Base-by-base conservation (phyloP, 1,140 invertebrate species). In the Drosophila santomea region DNA sequence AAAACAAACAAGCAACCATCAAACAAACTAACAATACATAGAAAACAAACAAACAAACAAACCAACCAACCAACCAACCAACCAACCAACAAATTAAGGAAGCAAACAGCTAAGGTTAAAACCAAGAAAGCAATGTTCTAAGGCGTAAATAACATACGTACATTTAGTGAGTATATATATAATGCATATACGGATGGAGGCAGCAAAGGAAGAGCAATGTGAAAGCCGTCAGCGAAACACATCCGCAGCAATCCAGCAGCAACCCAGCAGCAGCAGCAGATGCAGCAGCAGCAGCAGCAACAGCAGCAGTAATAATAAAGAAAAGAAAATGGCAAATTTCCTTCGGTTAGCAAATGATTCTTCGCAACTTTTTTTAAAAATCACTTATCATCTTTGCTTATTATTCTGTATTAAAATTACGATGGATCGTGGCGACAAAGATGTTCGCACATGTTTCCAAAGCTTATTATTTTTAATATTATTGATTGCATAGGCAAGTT, bases 311-410 rank as follows among this genome's bases (percentile, higher is more conserved):
- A 58, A 32, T 36, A 55, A 48, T 17, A 60, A 10, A 52, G 23
- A 72, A 60, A 7, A 77, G 36, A 51, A 69, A 20, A 47, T 60
- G 74, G 73, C 77, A 80, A 25, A 75, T 80, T 80, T 80, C 77
- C 77, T 80, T 80, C 74, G 63, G 32, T 71, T 69, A 54, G 25
- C 38, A 63, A 59, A 59, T 58, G 23, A 58, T 66, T 63, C 39
- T 56, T 55, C 41, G 39, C 35, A 56, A 55, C 15, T 50, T 60
- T 50, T 57, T 66, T 59, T 35, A 32, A 47, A 45, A 51, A 47
- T 47, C 41, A 35, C 52, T 23, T 38, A 45, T 55, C 60, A 59
- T 54, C 20, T 71, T 54, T 62, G 15, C 67, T 69, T 55, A 54
- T 55, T 66, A 55, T 67, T 69, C 15, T 68, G 50, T 48, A 56